phyloP scores from a whole-genome alignment of 2,888 invertebrate species.

The Drosophila helvetica region DNA sequence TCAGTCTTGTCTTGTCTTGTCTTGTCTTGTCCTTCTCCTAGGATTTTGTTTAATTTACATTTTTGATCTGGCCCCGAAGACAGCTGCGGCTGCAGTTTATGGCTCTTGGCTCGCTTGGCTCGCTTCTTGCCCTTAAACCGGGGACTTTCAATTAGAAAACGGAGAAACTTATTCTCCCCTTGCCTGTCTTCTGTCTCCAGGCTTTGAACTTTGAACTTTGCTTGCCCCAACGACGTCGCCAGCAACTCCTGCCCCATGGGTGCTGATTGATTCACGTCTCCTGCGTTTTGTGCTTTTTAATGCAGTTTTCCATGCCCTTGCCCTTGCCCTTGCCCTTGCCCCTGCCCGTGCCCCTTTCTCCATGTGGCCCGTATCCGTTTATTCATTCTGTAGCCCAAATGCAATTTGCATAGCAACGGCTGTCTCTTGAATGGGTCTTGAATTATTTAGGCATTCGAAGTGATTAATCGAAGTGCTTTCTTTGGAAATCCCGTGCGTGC shows the following conservation, averaged over 20 bases:
- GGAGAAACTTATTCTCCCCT: constrained; percentile 1
- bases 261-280: constrained; percentile 29
- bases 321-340: background rate
- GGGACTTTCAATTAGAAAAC: constrained; percentile 35
- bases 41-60: constrained; percentile 31
- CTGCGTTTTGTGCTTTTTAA: background rate
- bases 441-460: constrained; percentile 35
- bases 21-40: constrained; percentile 2
- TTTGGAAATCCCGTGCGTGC: constrained; percentile 33
- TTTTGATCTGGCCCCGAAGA: constrained; percentile 5
- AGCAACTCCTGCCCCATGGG: background rate
- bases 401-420: constrained; percentile 37
- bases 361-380: background rate
- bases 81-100: constrained; percentile 38
- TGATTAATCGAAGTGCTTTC: constrained; percentile 46
- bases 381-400: constrained; percentile 28
- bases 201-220: constrained; percentile 43
- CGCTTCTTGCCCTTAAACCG: background rate
- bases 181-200: background rate
- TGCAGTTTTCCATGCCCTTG: constrained; percentile 15
- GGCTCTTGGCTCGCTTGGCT: constrained; percentile 18
- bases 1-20: constrained; percentile 10
- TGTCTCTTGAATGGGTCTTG: background rate
- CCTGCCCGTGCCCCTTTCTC: background rate
- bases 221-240: background rate